These are phyloP conservation scores for Athalia circularis DNA, from an alignment of 2,888 invertebrate genomes.

Conservation along the genomic window DNA sequence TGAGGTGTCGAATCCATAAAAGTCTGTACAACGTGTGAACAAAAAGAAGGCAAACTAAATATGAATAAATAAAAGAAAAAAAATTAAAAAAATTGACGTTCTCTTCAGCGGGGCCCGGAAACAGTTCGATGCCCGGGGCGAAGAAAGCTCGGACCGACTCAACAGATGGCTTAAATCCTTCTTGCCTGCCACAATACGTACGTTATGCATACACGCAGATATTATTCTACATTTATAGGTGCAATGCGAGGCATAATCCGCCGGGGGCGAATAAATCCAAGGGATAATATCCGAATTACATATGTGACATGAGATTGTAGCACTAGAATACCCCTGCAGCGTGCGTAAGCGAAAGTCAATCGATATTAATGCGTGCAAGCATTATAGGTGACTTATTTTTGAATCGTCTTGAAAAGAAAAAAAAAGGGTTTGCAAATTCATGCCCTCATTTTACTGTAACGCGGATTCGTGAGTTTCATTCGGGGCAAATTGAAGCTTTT, in stretches of 20 bases:
- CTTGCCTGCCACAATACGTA: slow-evolving; percentile 26
- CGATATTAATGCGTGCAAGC: too few species aligned
- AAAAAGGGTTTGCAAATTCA: too few species aligned
- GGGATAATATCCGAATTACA: too few species aligned
- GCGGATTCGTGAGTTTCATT: too few species aligned
- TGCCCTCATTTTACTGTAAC: too few species aligned
- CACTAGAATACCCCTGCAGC: neutral
- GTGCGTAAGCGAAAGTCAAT: slow-evolving; percentile 25
- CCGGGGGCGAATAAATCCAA: slow-evolving; percentile 13
- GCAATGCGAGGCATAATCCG: slow-evolving; percentile 42
- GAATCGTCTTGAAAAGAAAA: too few species aligned
- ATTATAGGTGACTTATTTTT: too few species aligned
- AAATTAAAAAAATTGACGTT: slow-evolving; percentile 33
- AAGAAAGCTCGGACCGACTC: slow-evolving; percentile 62
- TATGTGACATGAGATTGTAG: neutral
- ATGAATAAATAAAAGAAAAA: slow-evolving; percentile 21
- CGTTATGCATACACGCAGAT: slow-evolving; percentile 7
- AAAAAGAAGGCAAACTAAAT: neutral
- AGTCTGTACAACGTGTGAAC: slow-evolving; percentile 17
- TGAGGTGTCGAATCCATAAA: neutral
- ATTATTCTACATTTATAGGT: slow-evolving; percentile 35
- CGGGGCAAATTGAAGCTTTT: too few species aligned
- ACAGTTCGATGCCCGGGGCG: slow-evolving; percentile 66
- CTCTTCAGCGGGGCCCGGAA: slow-evolving; percentile 61
- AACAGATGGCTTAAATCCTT: slow-evolving; percentile 43